These are phyloP conservation scores for Phthorimaea operculella DNA, from an alignment of 1,140 invertebrate species.

Conservation along the genomic window DNA sequence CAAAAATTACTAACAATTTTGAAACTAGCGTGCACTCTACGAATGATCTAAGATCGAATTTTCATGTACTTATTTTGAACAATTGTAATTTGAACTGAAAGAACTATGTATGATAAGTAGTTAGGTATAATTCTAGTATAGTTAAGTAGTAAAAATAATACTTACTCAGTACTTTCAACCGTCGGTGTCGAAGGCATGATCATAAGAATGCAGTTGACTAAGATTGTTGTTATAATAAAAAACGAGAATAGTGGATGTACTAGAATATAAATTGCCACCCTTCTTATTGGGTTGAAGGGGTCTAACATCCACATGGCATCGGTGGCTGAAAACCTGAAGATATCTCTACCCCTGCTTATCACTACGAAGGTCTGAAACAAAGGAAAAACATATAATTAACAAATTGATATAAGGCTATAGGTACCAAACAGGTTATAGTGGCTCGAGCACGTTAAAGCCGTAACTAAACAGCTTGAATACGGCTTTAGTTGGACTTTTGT, in stretches of 20 bases:
- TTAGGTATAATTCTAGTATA: neutral
- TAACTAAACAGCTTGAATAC: no score
- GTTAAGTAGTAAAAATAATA: conserved; percentile 43
- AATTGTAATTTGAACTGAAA: conserved; percentile 13
- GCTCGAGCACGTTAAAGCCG: no score
- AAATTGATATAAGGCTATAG: no score
- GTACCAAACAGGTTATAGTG: no score
- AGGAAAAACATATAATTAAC: conserved; percentile 21
- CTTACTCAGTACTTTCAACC: conserved; percentile 97
- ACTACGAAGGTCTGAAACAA: conserved; percentile 95
- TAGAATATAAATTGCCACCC: conserved; percentile 96
- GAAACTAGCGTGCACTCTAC: conserved; percentile 65
- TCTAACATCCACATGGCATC: conserved; percentile 95
- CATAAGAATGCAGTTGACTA: conserved; percentile 98
- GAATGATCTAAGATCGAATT: conserved; percentile 31
- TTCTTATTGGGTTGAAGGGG: conserved; percentile 97
- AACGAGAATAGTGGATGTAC: conserved; percentile 98
- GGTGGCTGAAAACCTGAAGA: conserved; percentile 98
- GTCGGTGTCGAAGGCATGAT: conserved; percentile 93
- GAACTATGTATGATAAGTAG: conserved; percentile 4
- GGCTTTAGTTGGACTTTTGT: no score
- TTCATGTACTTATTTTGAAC: conserved; percentile 19
- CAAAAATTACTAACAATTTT: conserved; percentile 53
- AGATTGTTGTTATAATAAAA: conserved; percentile 97
- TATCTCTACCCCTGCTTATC: conserved; percentile 97